Conservation (phyloP, 2,113 vertebrate genomes). For the Shinisaurus crocodilurus region DNA sequence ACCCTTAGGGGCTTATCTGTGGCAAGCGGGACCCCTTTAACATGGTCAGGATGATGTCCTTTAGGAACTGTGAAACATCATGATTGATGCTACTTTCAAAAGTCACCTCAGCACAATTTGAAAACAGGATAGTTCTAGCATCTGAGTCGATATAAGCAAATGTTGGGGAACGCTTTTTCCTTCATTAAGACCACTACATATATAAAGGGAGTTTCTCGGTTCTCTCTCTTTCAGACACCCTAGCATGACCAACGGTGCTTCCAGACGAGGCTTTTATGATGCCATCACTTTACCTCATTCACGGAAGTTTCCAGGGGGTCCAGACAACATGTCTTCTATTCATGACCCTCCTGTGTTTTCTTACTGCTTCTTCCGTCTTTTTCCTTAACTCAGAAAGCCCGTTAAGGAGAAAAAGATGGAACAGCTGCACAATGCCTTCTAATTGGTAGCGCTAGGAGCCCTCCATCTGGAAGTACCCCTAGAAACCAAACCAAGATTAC, state of each 20-base stretch:
- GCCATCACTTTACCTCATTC: not conserved
- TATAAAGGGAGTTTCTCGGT: not conserved
- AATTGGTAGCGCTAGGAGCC: too few relatives aligned
- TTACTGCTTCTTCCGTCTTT: not conserved
- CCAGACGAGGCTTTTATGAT: not conserved
- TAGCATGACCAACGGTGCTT: not conserved
- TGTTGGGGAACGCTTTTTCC: not conserved
- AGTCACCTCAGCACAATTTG: not conserved
- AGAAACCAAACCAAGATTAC: not conserved
- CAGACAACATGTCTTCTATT: not conserved
- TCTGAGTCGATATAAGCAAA: not conserved
- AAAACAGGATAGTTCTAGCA: not conserved
- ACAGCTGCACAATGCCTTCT: not conserved
- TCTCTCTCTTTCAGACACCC: not conserved
- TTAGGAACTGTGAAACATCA: not conserved
- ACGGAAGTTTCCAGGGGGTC: not conserved
- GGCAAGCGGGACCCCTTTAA: not conserved
- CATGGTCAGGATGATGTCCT: not conserved
- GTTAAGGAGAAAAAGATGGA: not conserved
- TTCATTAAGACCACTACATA: not conserved
- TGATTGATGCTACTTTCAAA: not conserved
- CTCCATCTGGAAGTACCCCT: too few relatives aligned
- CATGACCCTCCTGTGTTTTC: not conserved
- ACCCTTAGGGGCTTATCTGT: not conserved
- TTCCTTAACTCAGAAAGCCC: too few relatives aligned